Conservation (phyloP, 2,797 vertebrate species). For the Pantherophis alleghaniensis region DNA sequence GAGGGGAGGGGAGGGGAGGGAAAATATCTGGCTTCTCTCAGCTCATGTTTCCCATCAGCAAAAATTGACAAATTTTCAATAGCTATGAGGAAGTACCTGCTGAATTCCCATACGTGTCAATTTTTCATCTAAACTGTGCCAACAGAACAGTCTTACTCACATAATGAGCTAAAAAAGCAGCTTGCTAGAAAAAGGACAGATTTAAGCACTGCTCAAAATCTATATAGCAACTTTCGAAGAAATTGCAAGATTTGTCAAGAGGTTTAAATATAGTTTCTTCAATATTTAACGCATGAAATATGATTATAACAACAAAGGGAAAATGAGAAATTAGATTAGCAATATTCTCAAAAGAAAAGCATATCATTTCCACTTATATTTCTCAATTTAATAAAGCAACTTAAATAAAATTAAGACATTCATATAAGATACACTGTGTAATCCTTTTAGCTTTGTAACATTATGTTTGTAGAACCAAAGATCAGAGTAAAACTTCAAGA, state of each 20-base stretch:
- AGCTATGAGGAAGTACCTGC: not conserved
- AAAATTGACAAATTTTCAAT: accelerated
- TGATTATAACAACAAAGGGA: accelerated
- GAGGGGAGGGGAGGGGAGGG: not conserved
- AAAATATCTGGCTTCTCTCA: conserved; percentile 25
- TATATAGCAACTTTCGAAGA: not conserved
- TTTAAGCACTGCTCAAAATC: accelerated
- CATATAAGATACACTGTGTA: not conserved
- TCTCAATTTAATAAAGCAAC: not conserved
- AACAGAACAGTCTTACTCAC: accelerated
- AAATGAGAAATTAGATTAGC: not conserved
- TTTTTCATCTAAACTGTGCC: accelerated
- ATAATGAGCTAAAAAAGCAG: accelerated
- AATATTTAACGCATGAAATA: not conserved
- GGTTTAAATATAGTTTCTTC: not conserved
- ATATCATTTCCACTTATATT: not conserved
- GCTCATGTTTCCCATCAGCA: accelerated
- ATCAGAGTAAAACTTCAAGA: not conserved
- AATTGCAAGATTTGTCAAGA: not conserved
- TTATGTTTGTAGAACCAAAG: not conserved
- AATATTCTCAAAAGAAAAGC: not conserved
- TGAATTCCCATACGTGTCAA: accelerated
- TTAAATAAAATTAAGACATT: not conserved
- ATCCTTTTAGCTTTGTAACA: not conserved
- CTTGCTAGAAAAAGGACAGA: accelerated